A percentile compares a stretch with the other conserved stretches of the same genome.
phyloP scores from a whole-genome alignment of 1,140 invertebrate species.

The Hermetia illucens region DNA sequence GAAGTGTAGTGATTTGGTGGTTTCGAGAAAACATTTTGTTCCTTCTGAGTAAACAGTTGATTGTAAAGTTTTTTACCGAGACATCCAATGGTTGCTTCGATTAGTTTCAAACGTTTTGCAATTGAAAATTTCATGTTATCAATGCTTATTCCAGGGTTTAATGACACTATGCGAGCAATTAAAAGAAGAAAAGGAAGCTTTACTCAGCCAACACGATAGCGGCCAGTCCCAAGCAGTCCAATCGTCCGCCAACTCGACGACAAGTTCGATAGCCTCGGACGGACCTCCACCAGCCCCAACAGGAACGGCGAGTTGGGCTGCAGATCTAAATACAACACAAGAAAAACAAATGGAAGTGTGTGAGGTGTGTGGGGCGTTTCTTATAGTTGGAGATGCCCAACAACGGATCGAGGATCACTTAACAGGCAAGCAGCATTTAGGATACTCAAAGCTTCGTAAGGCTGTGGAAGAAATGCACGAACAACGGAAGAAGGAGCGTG shows the following conservation, averaged over 20 bases:
- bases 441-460: slow-evolving; percentile 49
- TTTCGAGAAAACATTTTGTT: too few species aligned
- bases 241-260: background rate
- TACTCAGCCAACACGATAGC: slow-evolving; percentile 66
- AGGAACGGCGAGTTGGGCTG: background rate
- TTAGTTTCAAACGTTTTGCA: background rate
- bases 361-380: slow-evolving; percentile 93
- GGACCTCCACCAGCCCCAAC: too few species aligned
- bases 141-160: slow-evolving; percentile 47
- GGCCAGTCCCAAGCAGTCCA: slow-evolving; percentile 16
- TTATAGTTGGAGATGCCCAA: slow-evolving; percentile 97
- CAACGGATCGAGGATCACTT: slow-evolving; percentile 95
- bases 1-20: too few species aligned
- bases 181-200: slow-evolving; percentile 77
- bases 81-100: background rate
- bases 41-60: too few species aligned
- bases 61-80: too few species aligned
- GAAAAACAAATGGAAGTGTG: slow-evolving; percentile 99
- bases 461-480: slow-evolving; percentile 46
- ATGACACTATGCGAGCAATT: slow-evolving; percentile 93
- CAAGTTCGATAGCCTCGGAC: background rate
- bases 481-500: slow-evolving; percentile 47
- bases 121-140: background rate
- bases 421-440: slow-evolving; percentile 95
- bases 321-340: slow-evolving; percentile 38